Percentiles rank a stretch among this genome's conserved stretches.
Evolutionary conservation across 2,888 invertebrate genomes (phyloP).

Genomic region (Eristalis arbustorum): DNA sequence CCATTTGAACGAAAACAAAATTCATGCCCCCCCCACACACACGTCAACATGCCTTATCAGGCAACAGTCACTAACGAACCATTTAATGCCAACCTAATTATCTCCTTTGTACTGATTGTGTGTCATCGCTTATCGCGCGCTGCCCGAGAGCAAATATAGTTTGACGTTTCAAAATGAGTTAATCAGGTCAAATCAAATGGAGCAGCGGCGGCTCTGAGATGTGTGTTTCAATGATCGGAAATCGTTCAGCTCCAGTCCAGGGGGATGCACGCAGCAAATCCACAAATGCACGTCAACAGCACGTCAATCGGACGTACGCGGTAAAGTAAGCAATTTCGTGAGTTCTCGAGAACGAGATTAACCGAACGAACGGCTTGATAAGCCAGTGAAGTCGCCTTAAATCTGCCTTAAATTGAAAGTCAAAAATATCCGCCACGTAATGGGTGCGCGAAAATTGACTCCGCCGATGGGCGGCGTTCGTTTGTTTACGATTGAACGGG

Average conservation of each 20-base stretch:
- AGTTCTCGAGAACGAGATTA: slow-evolving; percentile 6
- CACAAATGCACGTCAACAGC: not conserved
- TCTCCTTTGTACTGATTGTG: not conserved
- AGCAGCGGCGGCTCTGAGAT: not conserved
- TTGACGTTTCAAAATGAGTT: not conserved
- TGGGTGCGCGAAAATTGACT: not conserved
- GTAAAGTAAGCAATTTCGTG: slow-evolving; percentile 12
- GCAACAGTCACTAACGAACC: not conserved
- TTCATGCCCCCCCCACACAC: not conserved
- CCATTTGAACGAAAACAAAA: not conserved
- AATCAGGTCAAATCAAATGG: not conserved
- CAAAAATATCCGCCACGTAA: not conserved
- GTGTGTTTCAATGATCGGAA: not conserved
- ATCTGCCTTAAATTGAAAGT: not conserved
- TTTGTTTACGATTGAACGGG: slow-evolving; percentile 36
- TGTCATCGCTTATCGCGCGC: not conserved
- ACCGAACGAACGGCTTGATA: not conserved
- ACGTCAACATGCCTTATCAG: not conserved
- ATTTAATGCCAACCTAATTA: slow-evolving; percentile 1
- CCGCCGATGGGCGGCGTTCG: slow-evolving; percentile 3
- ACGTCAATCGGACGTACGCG: not conserved
- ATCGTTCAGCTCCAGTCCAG: no score
- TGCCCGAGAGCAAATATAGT: not conserved
- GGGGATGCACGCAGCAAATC: not conserved
- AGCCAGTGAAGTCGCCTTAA: not conserved